Evolutionary conservation across 2,888 invertebrate genomes (phyloP), one percentile per base, ranked within the genome.

Genomic region (Melinaea menophilus): DNA sequence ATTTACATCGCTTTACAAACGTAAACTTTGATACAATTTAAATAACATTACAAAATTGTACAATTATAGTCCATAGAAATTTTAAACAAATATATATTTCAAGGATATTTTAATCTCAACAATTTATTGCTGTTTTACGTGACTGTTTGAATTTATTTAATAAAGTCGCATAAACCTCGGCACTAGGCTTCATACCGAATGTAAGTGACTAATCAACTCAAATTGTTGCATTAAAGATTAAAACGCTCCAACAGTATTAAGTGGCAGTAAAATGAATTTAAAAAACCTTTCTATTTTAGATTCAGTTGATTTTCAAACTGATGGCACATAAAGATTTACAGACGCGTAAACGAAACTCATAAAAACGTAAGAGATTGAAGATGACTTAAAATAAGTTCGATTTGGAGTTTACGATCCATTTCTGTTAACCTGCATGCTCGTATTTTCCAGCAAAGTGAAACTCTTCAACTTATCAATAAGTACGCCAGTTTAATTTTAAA

Each of bases 361-460:
- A 62, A 57, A 62, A 62, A 62, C 41, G 57, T 61, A 62, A 62
- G 54, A 62, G 57, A 62, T 62, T 62, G 61, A 31, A 22, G 56
- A 56, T 57, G n/a, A 61, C 45, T 57, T 33, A 13, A 57, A 41
- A 56, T n/a, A 12, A 34, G 37, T 33, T 4, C 54, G 33, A 33
- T 47, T 47, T 45, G 33, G 33, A 31, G 46, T 47, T 47, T 45
- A 45, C 4, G 37, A 37, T 37, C 37, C 37, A 37, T 7, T 37
- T 37, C 37, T 37, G 22, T 22, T 22, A 1, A 7, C 37, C 37
- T 2, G 4, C 37, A 37, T 37, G 37, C 37, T 37, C 37, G 37
- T 37, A 37, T 37, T 37, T 37, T 37, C 5, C 37, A 37, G 37
- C 7, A 1, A 5, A 37, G 37, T 37, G 5, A 22, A 37, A 37